A percentile compares a stretch with the other conserved stretches of the same genome.
These are phyloP conservation scores for Sycophila sp. DNA, from an alignment of 1,140 invertebrate species.

Conservation along the genomic window DNA sequence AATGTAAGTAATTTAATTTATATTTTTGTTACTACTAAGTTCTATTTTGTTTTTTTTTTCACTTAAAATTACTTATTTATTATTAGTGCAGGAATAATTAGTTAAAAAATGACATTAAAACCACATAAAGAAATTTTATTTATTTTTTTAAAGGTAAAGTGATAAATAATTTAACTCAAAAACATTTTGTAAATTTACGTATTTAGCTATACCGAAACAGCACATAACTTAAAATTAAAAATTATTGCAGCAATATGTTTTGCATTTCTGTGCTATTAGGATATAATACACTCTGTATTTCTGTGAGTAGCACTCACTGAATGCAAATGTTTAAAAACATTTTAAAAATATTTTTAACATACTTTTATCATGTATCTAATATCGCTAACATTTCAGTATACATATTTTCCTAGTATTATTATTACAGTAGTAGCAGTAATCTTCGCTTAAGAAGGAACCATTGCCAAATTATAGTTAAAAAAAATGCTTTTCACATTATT, in stretches of 20 bases:
- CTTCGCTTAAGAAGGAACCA: constrained; percentile 25
- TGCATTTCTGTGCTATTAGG: constrained; percentile 6
- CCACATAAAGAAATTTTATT: constrained; percentile 10
- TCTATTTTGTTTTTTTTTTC: not conserved
- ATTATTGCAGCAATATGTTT: not conserved
- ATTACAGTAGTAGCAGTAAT: constrained; percentile 11
- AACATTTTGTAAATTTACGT: constrained; percentile 7
- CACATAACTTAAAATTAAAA: not conserved
- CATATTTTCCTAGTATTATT: constrained; percentile 5
- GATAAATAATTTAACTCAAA: constrained; percentile 25
- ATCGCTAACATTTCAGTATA: constrained; percentile 15
- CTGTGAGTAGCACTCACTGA: not conserved
- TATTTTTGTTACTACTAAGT: not conserved
- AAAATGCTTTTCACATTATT: not conserved
- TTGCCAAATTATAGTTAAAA: not conserved
- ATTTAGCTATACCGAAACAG: not conserved
- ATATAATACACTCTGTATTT: not conserved
- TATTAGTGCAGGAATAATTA: not conserved
- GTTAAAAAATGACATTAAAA: no score
- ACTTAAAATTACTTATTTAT: not conserved
- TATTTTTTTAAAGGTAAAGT: constrained; percentile 1
- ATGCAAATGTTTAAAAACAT: constrained; percentile 20
- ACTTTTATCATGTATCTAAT: not conserved
- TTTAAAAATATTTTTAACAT: no score
- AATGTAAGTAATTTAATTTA: constrained; percentile 73